Evolutionary conservation across 2,797 vertebrate species (phyloP), one percentile per base, ranked within the genome.

Genomic region (Lagodon rhomboides): DNA sequence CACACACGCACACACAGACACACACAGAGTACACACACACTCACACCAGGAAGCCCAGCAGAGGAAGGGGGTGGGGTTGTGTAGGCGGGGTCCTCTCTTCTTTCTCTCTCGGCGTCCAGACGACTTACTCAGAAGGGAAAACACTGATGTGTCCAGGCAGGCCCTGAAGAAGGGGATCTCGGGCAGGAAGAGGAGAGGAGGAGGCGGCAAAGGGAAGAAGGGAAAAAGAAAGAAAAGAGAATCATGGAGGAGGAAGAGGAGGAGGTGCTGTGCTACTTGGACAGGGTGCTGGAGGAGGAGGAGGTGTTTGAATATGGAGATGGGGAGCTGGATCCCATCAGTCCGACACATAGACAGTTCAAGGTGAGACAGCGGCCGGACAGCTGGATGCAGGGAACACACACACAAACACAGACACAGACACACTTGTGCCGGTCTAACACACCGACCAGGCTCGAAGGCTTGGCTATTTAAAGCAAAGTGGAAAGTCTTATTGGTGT

Each of bases 191-290:
- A 80, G 86, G 64, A 82, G 53, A 83, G 73, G 34, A 82, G 62
- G 84, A 63, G 66, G 55, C 25, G 68, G 51, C 25, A 68, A 59
- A 23, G 47, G 61, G 25, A n/a, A 54, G 47, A 72, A 30, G 20
- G 50, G 64, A 25, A 67, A 62, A 69, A 25, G 54, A 64, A 70
- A 34, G 68, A 12, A 61, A 60, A 63, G 47, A 75, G 59, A 83
- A 95, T 89, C 93, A 97, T 98, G 97, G 96, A 97, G 91, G 97
- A 98, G 86, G 98, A 98, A 89, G 97, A 98, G 91, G 97, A 99
- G 92, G 97, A 97, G 93, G 98, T 95, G 87, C 95, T 99, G 85
- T 93, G 97, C 88, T 96, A 96, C 89, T 92, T 99, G 96, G 97
- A 99, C 93, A 97, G 96, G 93, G 96, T 99, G 88, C 95, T 99